These are phyloP conservation scores for Ectemnius cavifrons DNA, from an alignment of 2,888 invertebrate genomes.

Conservation along the genomic window DNA sequence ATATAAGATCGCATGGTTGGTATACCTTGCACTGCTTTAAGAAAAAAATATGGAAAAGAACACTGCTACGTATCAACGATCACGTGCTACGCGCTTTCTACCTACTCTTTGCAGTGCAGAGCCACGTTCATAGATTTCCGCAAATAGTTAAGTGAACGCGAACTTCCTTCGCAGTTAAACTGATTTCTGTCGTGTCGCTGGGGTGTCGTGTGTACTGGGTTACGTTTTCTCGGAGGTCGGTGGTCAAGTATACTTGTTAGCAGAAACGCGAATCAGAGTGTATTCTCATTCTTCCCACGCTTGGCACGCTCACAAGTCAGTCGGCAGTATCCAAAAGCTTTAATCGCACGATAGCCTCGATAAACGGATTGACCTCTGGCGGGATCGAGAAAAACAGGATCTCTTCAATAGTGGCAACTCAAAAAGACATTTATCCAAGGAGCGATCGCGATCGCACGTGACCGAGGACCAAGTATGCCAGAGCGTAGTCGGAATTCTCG, in stretches of 20 bases:
- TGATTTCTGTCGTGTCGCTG: neutral
- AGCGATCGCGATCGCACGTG: constrained; percentile 55
- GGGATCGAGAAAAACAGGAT: constrained; percentile 19
- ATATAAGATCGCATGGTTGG: constrained; percentile 39
- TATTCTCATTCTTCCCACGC: too few species aligned
- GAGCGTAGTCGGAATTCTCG: constrained; percentile 56
- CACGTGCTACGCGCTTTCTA: neutral
- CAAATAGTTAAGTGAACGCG: neutral
- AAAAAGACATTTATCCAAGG: constrained; percentile 35
- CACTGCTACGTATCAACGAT: neutral
- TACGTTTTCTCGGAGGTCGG: neutral
- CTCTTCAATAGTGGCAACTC: neutral
- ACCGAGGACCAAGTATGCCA: constrained; percentile 41
- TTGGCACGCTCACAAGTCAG: too few species aligned
- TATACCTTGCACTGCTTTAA: neutral
- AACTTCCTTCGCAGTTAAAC: neutral
- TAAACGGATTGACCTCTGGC: neutral
- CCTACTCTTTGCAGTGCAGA: neutral
- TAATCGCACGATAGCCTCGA: too few species aligned
- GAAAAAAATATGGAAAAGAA: neutral
- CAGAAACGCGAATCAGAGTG: too few species aligned
- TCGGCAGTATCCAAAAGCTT: too few species aligned
- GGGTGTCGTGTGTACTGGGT: too few species aligned
- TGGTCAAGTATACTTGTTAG: too few species aligned
- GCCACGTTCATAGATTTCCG: neutral